These are phyloP conservation scores for Siniperca knerii DNA, from an alignment of 2,113 vertebrate species.

Conservation along the genomic window DNA sequence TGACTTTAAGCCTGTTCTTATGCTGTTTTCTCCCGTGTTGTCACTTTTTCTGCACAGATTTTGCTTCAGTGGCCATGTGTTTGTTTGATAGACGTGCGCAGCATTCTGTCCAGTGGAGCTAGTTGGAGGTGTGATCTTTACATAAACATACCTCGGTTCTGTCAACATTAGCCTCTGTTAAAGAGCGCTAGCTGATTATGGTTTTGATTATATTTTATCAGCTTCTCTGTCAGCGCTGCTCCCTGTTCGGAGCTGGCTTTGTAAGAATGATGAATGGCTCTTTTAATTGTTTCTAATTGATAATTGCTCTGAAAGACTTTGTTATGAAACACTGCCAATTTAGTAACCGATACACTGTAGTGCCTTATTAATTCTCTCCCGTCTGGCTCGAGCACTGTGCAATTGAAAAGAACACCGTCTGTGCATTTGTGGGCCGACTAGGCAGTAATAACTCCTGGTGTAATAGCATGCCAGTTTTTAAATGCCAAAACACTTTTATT, in stretches of 20 bases:
- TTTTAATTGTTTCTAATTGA: slow-evolving; percentile 82
- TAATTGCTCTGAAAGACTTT: slow-evolving; percentile 76
- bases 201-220: slow-evolving; percentile 65
- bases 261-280: slow-evolving; percentile 73
- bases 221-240: slow-evolving; percentile 41
- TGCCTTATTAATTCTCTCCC: slow-evolving; percentile 75
- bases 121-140: slow-evolving; percentile 39
- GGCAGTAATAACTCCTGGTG: slow-evolving; percentile 48
- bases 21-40: slow-evolving; percentile 22
- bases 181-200: slow-evolving; percentile 24
- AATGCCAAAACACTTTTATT: slow-evolving; percentile 54
- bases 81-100: slow-evolving; percentile 39
- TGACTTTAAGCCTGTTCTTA: slow-evolving; percentile 48
- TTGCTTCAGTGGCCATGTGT: slow-evolving; percentile 33
- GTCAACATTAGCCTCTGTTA: slow-evolving; percentile 29
- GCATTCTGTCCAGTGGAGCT: slow-evolving; percentile 11
- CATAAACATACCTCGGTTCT: slow-evolving; percentile 16
- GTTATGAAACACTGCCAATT: slow-evolving; percentile 80
- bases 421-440: slow-evolving; percentile 58
- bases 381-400: slow-evolving; percentile 62
- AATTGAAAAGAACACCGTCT: slow-evolving; percentile 63
- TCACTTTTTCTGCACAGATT: slow-evolving; percentile 4
- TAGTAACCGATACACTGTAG: slow-evolving; percentile 75
- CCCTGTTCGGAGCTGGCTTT: slow-evolving; percentile 36
- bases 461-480: slow-evolving; percentile 41